Base-by-base conservation (phyloP, 2,113 vertebrate species). In the Dendrocopos noguchii region DNA sequence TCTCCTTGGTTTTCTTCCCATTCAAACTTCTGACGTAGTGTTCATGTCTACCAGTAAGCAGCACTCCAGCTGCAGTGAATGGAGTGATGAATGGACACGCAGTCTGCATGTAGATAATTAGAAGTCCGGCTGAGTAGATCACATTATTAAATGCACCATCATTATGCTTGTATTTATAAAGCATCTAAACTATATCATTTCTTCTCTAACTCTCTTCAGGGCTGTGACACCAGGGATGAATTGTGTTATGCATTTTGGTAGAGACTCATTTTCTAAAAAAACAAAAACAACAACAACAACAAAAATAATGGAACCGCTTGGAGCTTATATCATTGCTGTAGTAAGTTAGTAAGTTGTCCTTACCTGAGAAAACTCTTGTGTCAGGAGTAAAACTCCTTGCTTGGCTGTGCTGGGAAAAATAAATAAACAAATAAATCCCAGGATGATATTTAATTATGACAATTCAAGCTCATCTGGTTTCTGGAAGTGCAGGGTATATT, bases 361-460 rank as follows among this genome's bases (percentile, higher is more conserved):
- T 92, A 19, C 20, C 47, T 68, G 34, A 92, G 66, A 77, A 91
- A 88, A 86, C 27, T 86, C 61, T 50, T 59, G 24, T 75, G n/a
- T 85, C 66, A 84, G 63, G 66, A 88, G 29, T 81, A 88, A 72
- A 91, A 83, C 15, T 79, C 73, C 39, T 65, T 27, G 66, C 72
- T 65, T 78, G 28, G 52, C 50, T 80, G 68, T 19, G 28, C 29
- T 90, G 42, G 42, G 42, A 15, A 15, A 15, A 15, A 15, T 15
- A 15, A 44, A 44, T 44, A 44, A 44, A 44, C 16, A 44, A 44
- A 44, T 44, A 44, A 44, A 44, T 44, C 42, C 42, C 42, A 94
- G 60, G 39, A 27, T 67, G 11, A 44, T 86, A 78, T 91, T 94
- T 86, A 90, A 95, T 95, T 84, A 76, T 27, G 55, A 83, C 55